Evolutionary conservation across 2,113 vertebrate species (phyloP), one percentile per base, ranked within the genome.

Genomic region (Isichthys henryi): DNA sequence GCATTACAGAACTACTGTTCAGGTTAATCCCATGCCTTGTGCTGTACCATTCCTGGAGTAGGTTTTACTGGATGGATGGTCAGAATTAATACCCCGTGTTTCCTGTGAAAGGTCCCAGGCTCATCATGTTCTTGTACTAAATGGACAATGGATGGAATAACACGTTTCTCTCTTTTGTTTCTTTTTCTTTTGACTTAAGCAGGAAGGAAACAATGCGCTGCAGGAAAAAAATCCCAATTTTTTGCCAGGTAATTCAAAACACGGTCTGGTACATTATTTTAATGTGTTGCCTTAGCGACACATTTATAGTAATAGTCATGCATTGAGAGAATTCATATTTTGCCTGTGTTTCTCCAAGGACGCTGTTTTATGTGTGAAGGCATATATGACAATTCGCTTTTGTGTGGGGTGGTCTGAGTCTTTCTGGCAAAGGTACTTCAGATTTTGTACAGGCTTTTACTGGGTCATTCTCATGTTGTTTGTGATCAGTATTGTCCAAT

Each of bases 221-320:
- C 96, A 96, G 91, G 96, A 96, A 93, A 94, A 96, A 74, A 94
- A 94, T 92, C 96, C 95, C 92, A 93, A 1, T 88, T 94, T 97
- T 90, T 91, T 97, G 91, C 97, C 96, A 96, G 97, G 97, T 98
- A 96, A 95, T 88, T 19, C 35, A 66, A 62, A 88, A 43, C 3
- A n/a, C 23, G 21, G 31, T 43, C 11, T n/a, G 35, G 39, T 21
- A 23, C 53, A 45, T 88, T 23, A 17, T 66, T 43, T 56, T 50
- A 23, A 21, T 56, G 35, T 23, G 39, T 31, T n/a, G 46, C 31
- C 5, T 35, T 58, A 19, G 50, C 9, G 23, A 48, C 45, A 49
- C n/a, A 31, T 53, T 87, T 39, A 56, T 56, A 35, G 8, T 19
- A 56, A 86, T 8, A 43, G 84, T 86, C n/a, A 70, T 53, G 46